Conservation (phyloP, 1,140 invertebrate genomes). For the Plodia interpunctella region DNA sequence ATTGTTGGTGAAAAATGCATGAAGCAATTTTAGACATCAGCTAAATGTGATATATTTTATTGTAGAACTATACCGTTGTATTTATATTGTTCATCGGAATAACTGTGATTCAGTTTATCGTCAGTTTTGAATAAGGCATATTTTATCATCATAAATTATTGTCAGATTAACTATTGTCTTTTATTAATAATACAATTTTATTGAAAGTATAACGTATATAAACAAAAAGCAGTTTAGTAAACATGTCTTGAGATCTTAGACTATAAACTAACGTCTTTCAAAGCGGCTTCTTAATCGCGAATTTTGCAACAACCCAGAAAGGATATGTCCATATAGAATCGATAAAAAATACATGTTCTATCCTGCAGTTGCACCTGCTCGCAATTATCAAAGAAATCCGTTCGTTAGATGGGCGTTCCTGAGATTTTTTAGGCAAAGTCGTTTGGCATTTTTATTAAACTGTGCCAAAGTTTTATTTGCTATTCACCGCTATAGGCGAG, state of each 20-base stretch:
- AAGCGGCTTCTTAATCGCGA: slow-evolving; percentile 40
- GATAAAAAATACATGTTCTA: slow-evolving; percentile 38
- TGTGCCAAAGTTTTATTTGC: slow-evolving; percentile 31
- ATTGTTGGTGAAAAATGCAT: too few species aligned
- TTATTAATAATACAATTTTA: too few species aligned
- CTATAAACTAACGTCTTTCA: slow-evolving; percentile 17
- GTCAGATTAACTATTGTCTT: too few species aligned
- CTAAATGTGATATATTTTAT: too few species aligned
- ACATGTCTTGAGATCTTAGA: neutral
- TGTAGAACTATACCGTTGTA: too few species aligned
- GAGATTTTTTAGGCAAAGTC: slow-evolving; percentile 32
- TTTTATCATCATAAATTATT: too few species aligned
- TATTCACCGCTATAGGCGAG: slow-evolving; percentile 31
- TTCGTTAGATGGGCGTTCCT: slow-evolving; percentile 45
- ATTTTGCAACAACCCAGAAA: slow-evolving; percentile 50
- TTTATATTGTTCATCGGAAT: too few species aligned
- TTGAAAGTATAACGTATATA: too few species aligned
- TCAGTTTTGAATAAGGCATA: too few species aligned
- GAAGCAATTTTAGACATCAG: too few species aligned
- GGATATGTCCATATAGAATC: slow-evolving; percentile 37
- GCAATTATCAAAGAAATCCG: slow-evolving; percentile 41
- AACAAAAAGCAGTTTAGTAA: neutral
- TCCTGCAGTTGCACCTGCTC: slow-evolving; percentile 38
- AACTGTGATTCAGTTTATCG: too few species aligned
- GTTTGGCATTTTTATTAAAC: slow-evolving; percentile 35